Conservation (phyloP, 2,888 invertebrate genomes). For the Drosophila mercatorum region DNA sequence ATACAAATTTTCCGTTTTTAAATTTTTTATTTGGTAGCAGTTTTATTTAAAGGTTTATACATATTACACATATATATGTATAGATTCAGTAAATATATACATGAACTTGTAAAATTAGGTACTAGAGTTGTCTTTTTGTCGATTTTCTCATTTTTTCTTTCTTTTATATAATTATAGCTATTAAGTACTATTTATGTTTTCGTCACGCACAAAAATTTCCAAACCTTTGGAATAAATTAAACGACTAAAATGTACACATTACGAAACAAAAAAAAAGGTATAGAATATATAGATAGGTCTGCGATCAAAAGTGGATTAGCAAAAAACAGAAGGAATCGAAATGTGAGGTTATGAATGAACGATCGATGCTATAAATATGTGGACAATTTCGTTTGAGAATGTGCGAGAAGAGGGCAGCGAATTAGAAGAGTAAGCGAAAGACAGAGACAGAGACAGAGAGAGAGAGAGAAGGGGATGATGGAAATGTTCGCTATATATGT, state of each 20-base stretch:
- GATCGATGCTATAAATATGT: conserved; percentile 68
- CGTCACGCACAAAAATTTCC: conserved; percentile 72
- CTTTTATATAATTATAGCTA: conserved; percentile 68
- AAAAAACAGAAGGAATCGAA: conserved; percentile 3
- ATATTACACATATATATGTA: conserved; percentile 53
- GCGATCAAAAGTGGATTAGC: conserved; percentile 10
- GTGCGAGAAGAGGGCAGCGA: conserved; percentile 30
- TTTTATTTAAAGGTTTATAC: conserved; percentile 76
- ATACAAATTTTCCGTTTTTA: conserved; percentile 2
- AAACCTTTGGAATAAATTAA: conserved; percentile 79
- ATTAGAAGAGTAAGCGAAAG: neutral
- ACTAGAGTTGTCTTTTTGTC: conserved; percentile 56
- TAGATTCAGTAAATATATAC: conserved; percentile 66
- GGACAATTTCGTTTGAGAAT: conserved; percentile 35
- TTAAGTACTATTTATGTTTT: conserved; percentile 71
- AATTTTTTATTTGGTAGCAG: conserved; percentile 71
- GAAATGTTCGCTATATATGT: conserved; percentile 31
- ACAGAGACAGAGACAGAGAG: neutral
- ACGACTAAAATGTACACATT: conserved; percentile 79
- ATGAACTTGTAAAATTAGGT: conserved; percentile 73
- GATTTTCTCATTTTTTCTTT: conserved; percentile 24
- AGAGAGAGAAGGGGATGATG: neutral
- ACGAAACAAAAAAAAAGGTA: conserved; percentile 62
- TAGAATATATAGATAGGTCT: conserved; percentile 10
- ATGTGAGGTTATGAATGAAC: conserved; percentile 40